Base-by-base conservation (phyloP, 1,140 invertebrate genomes). In the Batillaria attramentaria region DNA sequence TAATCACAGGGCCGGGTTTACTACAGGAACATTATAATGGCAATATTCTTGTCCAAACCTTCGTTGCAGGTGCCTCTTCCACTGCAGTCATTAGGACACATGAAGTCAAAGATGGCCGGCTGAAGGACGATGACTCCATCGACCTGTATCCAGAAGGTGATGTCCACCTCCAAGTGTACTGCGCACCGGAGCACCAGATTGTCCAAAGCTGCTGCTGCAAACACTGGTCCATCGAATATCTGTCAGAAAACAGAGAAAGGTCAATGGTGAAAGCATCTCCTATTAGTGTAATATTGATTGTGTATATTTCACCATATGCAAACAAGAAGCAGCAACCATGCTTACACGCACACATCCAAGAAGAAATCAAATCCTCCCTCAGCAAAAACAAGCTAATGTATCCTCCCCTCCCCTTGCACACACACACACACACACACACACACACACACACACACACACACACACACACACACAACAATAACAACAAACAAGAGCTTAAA, bases 71-170 rank as follows among this genome's bases (percentile, higher is more conserved):
- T 50, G 18, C 86, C 86, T 41, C 77, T 65, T 28, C 65, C 78
- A 60, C 73, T 86, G 57, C 86, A 87, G 42, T 84, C 80, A 72
- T 39, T 57, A 46, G 86, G 84, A 81, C 86, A 87, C 24, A 87
- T 43, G n/a, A 41, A 35, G 20, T 75, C 79, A 57, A 81, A 70
- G 6, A 86, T 60, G 5, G 72, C 62, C 18, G 42, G 18, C 39
- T 83, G 79, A n/a, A 83, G 77, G 42, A 70, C 46, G 24, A 83
- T 37, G 2, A 54, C 42, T 6, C 80, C 81, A 20, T 73, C 68
- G 1, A 68, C 54, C 31, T 6, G 50, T 13, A 83, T 78, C 83
- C 83, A 85, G 66, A 83, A 81, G 3, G 72, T 81, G 33, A 82
- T 77, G 70, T 85, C 80, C n/a, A 81, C 77, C 33, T 81, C 72